Conservation (phyloP, 2,888 invertebrate species). For the Cheiracanthium punctorium region DNA sequence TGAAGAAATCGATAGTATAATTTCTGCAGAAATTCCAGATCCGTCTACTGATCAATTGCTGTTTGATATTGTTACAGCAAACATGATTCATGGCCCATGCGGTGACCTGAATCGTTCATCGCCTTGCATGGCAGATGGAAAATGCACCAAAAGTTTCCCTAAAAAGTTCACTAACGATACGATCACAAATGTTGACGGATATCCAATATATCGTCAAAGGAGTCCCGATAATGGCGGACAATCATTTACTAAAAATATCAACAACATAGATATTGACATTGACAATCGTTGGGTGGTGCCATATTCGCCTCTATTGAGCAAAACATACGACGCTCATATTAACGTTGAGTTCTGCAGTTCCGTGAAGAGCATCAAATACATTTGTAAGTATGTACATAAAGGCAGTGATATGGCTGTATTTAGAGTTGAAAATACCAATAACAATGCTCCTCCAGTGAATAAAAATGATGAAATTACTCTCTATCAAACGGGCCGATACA, state of each 20-base stretch:
- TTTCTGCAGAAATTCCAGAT: constrained; percentile 16
- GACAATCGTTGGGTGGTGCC: background rate
- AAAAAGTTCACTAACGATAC: constrained; percentile 25
- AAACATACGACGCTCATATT: no score
- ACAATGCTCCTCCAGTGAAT: constrained; percentile 5
- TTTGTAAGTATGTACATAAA: constrained; percentile 21
- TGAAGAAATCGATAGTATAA: background rate
- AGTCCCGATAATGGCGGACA: constrained; percentile 30
- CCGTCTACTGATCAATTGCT: background rate
- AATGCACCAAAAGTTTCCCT: constrained; percentile 38
- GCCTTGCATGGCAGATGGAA: constrained; percentile 33
- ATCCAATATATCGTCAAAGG: constrained; percentile 43
- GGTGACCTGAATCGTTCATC: constrained; percentile 25
- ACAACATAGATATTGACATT: constrained; percentile 21
- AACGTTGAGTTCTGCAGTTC: no score
- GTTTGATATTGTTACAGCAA: constrained; percentile 1
- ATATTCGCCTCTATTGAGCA: background rate
- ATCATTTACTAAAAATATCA: constrained; percentile 24
- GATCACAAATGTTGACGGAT: constrained; percentile 29
- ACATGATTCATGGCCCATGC: constrained; percentile 28
- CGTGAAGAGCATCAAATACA: no score
- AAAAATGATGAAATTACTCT: constrained; percentile 3
- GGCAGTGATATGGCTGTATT: constrained; percentile 35
- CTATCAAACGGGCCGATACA: constrained; percentile 20
- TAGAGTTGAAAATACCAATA: constrained; percentile 18